Percentiles rank a stretch among this genome's conserved stretches.
phyloP scores from a whole-genome alignment of 2,888 invertebrate genomes.

The Stenchaetothrips biformis region DNA sequence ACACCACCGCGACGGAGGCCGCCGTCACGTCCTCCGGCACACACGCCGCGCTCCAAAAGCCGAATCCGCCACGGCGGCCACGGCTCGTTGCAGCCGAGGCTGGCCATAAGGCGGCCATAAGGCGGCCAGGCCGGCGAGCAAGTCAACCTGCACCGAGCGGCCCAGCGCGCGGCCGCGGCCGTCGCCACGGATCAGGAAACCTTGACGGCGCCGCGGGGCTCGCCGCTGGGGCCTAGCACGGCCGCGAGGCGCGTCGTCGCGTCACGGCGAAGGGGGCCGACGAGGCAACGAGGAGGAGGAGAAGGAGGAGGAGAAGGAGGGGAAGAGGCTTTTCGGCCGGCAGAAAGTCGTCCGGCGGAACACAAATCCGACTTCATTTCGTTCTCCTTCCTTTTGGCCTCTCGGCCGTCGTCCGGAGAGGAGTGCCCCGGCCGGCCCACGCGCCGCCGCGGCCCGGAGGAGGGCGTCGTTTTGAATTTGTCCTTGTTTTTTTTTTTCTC shows the following conservation, averaged over 20 bases:
- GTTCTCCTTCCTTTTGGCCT: too few species aligned
- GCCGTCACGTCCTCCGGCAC: not conserved
- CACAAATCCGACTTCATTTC: too few species aligned
- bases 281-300: not conserved
- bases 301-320: not conserved
- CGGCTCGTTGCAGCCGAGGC: conserved; percentile 3
- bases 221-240: too few species aligned
- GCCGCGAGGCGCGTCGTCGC: too few species aligned
- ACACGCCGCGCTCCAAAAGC: not conserved
- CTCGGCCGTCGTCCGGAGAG: too few species aligned
- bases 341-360: too few species aligned
- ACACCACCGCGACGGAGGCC: not conserved
- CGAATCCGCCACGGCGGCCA: not conserved
- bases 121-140: not conserved
- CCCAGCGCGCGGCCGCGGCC: not conserved
- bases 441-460: too few species aligned
- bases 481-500: too few species aligned
- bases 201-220: not conserved
- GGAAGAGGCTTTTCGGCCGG: not conserved
- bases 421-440: too few species aligned
- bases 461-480: too few species aligned
- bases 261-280: not conserved
- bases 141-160: not conserved
- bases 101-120: not conserved
- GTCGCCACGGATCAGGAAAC: conserved; percentile 6